Conservation (phyloP, 2,797 vertebrate species). For the Lacerta bilineata region DNA sequence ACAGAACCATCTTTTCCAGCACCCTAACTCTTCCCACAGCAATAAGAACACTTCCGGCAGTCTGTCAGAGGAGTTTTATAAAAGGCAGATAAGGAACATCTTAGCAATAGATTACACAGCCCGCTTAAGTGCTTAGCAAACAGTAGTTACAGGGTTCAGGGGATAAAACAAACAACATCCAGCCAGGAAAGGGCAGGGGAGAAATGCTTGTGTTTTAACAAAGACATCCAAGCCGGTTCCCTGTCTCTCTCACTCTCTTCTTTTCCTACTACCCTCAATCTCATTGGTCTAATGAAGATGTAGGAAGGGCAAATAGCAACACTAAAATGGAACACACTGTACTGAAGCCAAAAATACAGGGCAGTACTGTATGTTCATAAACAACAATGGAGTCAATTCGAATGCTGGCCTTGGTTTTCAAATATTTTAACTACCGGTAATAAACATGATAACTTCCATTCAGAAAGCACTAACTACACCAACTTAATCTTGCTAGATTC, state of each 20-base stretch:
- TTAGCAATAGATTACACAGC: constrained; percentile 68
- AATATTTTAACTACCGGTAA: background rate
- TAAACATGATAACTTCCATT: background rate
- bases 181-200: constrained; percentile 9
- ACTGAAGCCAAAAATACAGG: background rate
- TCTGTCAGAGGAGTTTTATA: constrained; percentile 21
- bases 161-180: constrained; percentile 50
- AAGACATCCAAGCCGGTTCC: background rate
- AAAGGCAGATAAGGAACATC: constrained; percentile 64
- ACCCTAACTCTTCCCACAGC: accelerated
- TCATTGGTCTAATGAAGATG: constrained; percentile 22
- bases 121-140: constrained; percentile 73
- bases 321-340: constrained; percentile 19
- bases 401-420: constrained; percentile 4
- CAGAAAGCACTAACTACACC: background rate
- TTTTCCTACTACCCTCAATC: background rate
- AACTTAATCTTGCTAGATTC: constrained; percentile 1
- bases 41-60: background rate
- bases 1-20: background rate
- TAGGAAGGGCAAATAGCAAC: constrained; percentile 16
- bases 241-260: background rate
- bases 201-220: background rate
- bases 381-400: background rate
- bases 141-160: constrained; percentile 65
- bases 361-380: constrained; percentile 4